A percentile compares a stretch with the other conserved stretches of the same genome.
These are phyloP conservation scores for Caenorhabditis inopinata DNA, from an alignment of 1,140 invertebrate genomes.

Conservation along the genomic window DNA sequence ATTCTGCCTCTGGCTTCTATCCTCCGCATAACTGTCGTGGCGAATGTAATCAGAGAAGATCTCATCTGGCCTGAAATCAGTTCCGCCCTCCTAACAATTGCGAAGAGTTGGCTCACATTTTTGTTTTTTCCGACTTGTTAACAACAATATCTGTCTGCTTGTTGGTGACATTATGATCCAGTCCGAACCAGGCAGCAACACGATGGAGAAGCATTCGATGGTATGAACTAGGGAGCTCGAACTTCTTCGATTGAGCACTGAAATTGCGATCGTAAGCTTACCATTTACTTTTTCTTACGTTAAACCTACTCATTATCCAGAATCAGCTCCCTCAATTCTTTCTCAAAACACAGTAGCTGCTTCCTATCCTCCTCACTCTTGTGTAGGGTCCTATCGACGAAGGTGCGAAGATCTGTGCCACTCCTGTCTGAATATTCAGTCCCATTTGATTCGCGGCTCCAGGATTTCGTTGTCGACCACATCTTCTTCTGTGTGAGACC, in stretches of 20 bases:
- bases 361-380: conserved; percentile 83
- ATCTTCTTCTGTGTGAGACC: background rate
- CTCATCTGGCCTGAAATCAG: conserved; percentile 35
- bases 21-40: background rate
- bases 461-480: conserved; percentile 32
- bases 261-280: background rate
- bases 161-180: conserved; percentile 88
- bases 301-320: conserved; percentile 72
- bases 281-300: no score
- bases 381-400: conserved; percentile 85
- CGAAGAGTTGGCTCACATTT: conserved; percentile 70
- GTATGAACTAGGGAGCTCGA: conserved; percentile 87
- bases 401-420: conserved; percentile 80
- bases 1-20: background rate
- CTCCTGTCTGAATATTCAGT: conserved; percentile 78
- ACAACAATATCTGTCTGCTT: conserved; percentile 82
- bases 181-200: conserved; percentile 85
- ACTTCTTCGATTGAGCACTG: conserved; percentile 75
- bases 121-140: conserved; percentile 76
- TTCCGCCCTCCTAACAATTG: no score
- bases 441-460: conserved; percentile 74
- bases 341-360: conserved; percentile 81
- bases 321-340: conserved; percentile 79
- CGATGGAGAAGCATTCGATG: conserved; percentile 91
- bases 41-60: conserved; percentile 24